Conservation (phyloP, 2,888 invertebrate genomes). For the Drosophila kambysellisi region DNA sequence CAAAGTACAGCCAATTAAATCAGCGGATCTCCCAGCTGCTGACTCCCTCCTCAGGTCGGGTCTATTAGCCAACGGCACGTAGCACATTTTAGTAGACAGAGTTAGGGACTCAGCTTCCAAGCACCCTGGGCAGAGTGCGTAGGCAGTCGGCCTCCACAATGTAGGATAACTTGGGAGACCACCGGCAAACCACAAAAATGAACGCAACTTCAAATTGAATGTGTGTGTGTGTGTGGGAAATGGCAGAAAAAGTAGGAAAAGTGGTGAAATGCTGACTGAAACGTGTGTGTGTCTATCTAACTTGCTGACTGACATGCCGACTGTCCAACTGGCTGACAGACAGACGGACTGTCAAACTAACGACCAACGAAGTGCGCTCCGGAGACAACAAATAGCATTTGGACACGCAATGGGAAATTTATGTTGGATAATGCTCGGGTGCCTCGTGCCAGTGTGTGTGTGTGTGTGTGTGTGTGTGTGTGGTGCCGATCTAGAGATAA, state of each 20-base stretch:
- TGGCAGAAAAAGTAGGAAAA: conserved; percentile 58
- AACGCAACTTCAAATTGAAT: conserved; percentile 37
- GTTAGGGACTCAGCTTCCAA: conserved; percentile 6
- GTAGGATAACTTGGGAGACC: conserved; percentile 48
- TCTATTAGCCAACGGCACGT: conserved; percentile 66
- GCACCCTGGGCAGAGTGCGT: conserved; percentile 46
- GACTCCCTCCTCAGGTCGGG: conserved; percentile 7
- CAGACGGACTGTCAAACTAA: conserved; percentile 27
- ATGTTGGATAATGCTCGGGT: conserved; percentile 72
- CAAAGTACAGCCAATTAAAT: conserved; percentile 54
- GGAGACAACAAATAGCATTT: conserved; percentile 73
- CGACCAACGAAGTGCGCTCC: conserved; percentile 46
- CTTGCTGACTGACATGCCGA: conserved; percentile 45
- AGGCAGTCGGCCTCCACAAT: conserved; percentile 55
- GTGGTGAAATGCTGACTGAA: conserved; percentile 70
- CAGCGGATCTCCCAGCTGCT: conserved; percentile 10
- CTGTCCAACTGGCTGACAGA: conserved; percentile 33
- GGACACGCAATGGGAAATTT: conserved; percentile 79
- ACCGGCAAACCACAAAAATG: conserved; percentile 55
- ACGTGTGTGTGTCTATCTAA: conserved; percentile 51
- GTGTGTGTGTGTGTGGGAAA: conserved; percentile 49
- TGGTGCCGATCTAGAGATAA: conserved; percentile 70
- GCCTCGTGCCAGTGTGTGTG: conserved; percentile 21
- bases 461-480: conserved; percentile 8
- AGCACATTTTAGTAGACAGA: conserved; percentile 45